phyloP scores from a whole-genome alignment of 2,797 vertebrate species.

The Dallia pectoralis region DNA sequence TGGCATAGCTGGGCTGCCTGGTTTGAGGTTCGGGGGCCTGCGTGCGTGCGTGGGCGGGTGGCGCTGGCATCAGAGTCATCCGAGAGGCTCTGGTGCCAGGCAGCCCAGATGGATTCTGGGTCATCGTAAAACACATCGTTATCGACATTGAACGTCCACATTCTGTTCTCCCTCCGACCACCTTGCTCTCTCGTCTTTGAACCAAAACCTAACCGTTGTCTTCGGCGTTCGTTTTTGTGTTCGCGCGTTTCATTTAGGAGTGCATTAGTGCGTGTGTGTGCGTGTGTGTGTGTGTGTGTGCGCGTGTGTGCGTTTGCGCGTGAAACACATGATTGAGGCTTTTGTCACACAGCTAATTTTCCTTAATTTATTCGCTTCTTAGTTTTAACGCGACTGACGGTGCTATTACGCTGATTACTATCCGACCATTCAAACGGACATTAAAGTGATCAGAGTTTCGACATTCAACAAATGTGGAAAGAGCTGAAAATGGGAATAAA shows the following conservation, averaged over 20 bases:
- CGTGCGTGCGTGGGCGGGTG: background rate
- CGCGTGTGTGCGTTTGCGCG: background rate
- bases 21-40: background rate
- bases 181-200: slow-evolving; percentile 6
- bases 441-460: slow-evolving; percentile 16
- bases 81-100: background rate
- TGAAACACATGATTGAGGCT: too few relatives aligned
- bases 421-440: background rate
- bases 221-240: background rate
- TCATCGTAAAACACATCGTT: background rate
- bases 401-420: background rate
- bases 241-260: background rate
- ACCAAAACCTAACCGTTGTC: background rate
- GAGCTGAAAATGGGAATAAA: background rate
- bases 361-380: background rate
- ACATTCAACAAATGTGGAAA: background rate
- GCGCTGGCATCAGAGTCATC: background rate
- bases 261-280: background rate
- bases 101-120: background rate
- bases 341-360: background rate
- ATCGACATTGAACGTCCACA: too few relatives aligned
- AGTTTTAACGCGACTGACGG: background rate
- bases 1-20: background rate
- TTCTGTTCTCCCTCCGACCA: background rate
- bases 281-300: background rate